A percentile compares a stretch with the other conserved stretches of the same genome.
These are phyloP conservation scores for Halcyon senegalensis DNA, from an alignment of 2,113 vertebrate genomes.

Conservation along the genomic window DNA sequence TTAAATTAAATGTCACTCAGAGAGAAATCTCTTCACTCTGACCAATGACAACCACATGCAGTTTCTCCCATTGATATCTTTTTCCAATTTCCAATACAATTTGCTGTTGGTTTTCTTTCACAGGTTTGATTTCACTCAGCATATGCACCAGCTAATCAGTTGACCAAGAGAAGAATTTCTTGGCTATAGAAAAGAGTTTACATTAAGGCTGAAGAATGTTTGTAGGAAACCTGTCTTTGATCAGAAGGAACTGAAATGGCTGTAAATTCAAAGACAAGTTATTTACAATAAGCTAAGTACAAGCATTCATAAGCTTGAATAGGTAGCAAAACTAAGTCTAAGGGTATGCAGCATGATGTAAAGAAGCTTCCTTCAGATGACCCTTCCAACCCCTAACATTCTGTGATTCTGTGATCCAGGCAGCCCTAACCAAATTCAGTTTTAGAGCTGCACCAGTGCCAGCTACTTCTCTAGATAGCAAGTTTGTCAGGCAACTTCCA, in stretches of 20 bases:
- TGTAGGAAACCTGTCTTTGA: neutral
- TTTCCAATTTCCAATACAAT: neutral
- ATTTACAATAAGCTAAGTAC: neutral
- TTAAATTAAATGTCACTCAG: conserved; percentile 12
- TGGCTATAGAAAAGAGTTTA: neutral
- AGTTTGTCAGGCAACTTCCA: neutral
- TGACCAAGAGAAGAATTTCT: neutral
- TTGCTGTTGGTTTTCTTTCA: neutral
- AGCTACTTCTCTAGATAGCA: neutral
- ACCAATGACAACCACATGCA: neutral
- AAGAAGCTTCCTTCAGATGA: neutral
- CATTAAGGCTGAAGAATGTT: neutral
- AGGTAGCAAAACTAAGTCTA: neutral
- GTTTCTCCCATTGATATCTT: neutral
- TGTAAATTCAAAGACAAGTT: neutral
- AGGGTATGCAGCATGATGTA: neutral
- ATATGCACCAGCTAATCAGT: neutral
- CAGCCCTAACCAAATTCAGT: neutral
- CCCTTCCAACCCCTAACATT: no score
- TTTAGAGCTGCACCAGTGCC: neutral
- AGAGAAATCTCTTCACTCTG: neutral
- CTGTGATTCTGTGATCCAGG: neutral
- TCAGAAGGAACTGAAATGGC: neutral
- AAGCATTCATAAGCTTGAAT: neutral
- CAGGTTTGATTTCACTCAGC: neutral